Evolutionary conservation across 2,797 vertebrate species (phyloP).

Genomic region (Danio choprae): DNA sequence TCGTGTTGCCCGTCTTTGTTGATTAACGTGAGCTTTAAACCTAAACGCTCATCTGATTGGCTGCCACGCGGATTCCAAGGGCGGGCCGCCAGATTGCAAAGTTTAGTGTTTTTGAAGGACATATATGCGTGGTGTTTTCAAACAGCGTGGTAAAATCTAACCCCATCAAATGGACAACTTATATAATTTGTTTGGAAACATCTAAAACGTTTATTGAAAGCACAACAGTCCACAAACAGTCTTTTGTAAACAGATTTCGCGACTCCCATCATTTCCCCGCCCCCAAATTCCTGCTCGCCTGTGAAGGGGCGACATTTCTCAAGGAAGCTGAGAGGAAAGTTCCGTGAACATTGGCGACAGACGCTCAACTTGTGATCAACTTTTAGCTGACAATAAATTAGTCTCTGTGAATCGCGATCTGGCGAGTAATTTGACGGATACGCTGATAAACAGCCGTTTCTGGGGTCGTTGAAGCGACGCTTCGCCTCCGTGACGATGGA

Average conservation of each 20-base stretch:
- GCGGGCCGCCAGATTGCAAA: conserved; percentile 36
- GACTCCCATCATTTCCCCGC: conserved; percentile 66
- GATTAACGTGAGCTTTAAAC: conserved; percentile 40
- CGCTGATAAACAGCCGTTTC: background rate
- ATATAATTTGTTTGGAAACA: background rate
- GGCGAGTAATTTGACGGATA: background rate
- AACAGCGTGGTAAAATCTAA: background rate
- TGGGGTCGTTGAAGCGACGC: conserved; percentile 2
- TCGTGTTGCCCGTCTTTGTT: conserved; percentile 8
- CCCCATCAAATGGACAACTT: background rate
- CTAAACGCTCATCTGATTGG: conserved; percentile 60
- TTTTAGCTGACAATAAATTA: background rate
- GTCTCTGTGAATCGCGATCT: background rate
- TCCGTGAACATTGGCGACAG: background rate
- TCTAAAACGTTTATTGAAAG: background rate
- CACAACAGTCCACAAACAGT: background rate
- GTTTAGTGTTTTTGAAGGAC: conserved; percentile 26
- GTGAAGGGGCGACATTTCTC: conserved; percentile 54
- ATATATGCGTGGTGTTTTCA: background rate
- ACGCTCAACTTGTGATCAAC: background rate
- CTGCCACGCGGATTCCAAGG: background rate
- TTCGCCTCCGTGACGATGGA: conserved; percentile 79
- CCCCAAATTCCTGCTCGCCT: conserved; percentile 77
- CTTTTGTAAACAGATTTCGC: background rate
- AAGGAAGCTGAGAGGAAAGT: conserved; percentile 60